Conservation (phyloP, 2,797 vertebrate genomes). For the Amniataba percoides region DNA sequence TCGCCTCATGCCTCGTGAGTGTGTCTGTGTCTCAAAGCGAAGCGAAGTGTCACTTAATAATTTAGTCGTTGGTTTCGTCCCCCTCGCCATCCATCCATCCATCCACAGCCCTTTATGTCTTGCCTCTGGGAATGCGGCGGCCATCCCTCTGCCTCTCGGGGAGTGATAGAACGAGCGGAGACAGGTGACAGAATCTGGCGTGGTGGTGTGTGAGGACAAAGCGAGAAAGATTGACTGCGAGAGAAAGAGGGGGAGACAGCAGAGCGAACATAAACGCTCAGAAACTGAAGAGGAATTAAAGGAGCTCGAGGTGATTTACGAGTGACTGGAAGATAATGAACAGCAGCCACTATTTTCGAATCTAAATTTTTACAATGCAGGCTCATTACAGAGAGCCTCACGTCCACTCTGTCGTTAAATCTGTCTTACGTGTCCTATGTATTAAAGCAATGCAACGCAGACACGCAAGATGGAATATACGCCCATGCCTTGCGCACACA, state of each 20-base stretch:
- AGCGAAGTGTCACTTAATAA: slow-evolving; percentile 89
- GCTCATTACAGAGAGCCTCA: slow-evolving; percentile 40
- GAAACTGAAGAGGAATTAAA: slow-evolving; percentile 53
- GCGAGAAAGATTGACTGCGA: slow-evolving; percentile 53
- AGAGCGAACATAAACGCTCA: slow-evolving; percentile 41
- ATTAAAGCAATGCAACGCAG: slow-evolving; percentile 55
- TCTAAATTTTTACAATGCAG: slow-evolving; percentile 32
- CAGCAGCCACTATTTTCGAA: slow-evolving; percentile 36
- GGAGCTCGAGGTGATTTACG: slow-evolving; percentile 56
- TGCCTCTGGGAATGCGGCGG: slow-evolving; percentile 80
- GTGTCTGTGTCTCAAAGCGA: slow-evolving; percentile 71
- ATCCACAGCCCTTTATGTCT: slow-evolving; percentile 83
- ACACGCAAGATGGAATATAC: slow-evolving; percentile 48
- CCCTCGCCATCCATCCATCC: slow-evolving; percentile 74
- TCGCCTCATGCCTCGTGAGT: slow-evolving; percentile 78
- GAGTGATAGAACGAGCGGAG: slow-evolving; percentile 76
- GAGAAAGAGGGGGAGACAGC: slow-evolving; percentile 57
- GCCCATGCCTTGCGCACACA: slow-evolving; percentile 30
- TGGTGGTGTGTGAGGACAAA: slow-evolving; percentile 64
- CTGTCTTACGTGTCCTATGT: slow-evolving; percentile 36
- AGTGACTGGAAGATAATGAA: slow-evolving; percentile 59
- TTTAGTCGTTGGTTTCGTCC: slow-evolving; percentile 85
- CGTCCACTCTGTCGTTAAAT: slow-evolving; percentile 57
- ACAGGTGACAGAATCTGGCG: slow-evolving; percentile 77
- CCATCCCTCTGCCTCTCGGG: slow-evolving; percentile 74